Conservation (phyloP, 2,113 vertebrate genomes). For the Hucho hucho region DNA sequence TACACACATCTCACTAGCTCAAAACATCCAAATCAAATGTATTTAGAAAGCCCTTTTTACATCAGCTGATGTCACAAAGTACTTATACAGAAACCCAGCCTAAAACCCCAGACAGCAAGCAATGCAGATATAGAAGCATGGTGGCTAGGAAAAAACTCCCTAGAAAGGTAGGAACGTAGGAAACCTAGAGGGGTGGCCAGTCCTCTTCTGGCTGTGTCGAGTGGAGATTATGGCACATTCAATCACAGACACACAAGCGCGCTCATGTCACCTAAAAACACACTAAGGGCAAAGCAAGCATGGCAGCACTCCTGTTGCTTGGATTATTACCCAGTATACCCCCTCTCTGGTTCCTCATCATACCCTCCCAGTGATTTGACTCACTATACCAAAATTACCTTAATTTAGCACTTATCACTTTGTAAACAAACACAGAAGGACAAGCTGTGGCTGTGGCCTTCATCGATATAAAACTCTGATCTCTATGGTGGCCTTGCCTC, state of each 20-base stretch:
- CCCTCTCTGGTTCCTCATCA: not conserved
- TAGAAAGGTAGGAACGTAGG: too few relatives aligned
- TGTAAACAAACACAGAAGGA: not conserved
- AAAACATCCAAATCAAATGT: not conserved
- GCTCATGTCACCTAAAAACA: slow-evolving; percentile 49
- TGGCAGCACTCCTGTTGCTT: slow-evolving; percentile 15
- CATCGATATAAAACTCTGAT: too few relatives aligned
- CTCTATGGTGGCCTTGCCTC: too few relatives aligned
- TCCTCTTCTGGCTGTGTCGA: too few relatives aligned
- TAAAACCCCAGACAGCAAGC: too few relatives aligned
- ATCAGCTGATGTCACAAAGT: too few relatives aligned
- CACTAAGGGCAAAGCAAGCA: slow-evolving; percentile 18
- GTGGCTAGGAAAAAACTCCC: too few relatives aligned
- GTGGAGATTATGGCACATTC: not conserved
- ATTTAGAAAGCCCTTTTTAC: too few relatives aligned
- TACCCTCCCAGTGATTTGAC: not conserved
- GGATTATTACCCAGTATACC: slow-evolving; percentile 38
- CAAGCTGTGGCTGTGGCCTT: not conserved
- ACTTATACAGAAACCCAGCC: too few relatives aligned
- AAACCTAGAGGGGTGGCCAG: too few relatives aligned
- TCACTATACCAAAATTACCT: not conserved
- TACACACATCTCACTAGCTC: not conserved
- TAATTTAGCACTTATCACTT: not conserved
- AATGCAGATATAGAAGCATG: too few relatives aligned
- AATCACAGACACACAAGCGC: slow-evolving; percentile 11